These are phyloP conservation scores for Tauraco hartlaubi DNA, from an alignment of 2,797 vertebrate genomes.

Conservation along the genomic window DNA sequence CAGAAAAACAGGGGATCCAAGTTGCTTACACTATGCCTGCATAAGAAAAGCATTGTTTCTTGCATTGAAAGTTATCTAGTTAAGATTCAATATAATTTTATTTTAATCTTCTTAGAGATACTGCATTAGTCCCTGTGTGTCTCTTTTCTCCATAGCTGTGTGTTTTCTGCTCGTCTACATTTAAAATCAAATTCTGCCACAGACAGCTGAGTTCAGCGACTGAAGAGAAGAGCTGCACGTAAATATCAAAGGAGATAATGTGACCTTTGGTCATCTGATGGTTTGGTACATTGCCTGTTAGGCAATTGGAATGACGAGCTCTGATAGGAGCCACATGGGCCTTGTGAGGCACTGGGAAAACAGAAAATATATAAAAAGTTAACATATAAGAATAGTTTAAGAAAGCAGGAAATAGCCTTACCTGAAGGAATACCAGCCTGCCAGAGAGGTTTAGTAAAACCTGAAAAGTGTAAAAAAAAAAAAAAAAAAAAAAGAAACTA, in stretches of 20 bases:
- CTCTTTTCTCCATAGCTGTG: neutral
- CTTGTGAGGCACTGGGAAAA: neutral
- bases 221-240: neutral
- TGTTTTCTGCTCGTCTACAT: neutral
- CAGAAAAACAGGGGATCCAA: neutral
- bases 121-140: accelerated
- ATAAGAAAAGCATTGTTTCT: neutral
- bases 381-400: neutral
- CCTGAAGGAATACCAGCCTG: neutral
- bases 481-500: too few relatives aligned
- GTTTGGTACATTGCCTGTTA: neutral
- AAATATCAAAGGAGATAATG: neutral
- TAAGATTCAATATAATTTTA: neutral
- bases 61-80: neutral
- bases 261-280: neutral
- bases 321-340: neutral
- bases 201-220: neutral
- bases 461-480: neutral
- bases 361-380: neutral
- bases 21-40: neutral
- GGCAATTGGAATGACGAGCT: neutral
- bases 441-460: neutral
- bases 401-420: neutral
- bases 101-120: neutral
- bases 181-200: neutral